Conservation (phyloP, 2,113 vertebrate species). For the Nannospalax galili region DNA sequence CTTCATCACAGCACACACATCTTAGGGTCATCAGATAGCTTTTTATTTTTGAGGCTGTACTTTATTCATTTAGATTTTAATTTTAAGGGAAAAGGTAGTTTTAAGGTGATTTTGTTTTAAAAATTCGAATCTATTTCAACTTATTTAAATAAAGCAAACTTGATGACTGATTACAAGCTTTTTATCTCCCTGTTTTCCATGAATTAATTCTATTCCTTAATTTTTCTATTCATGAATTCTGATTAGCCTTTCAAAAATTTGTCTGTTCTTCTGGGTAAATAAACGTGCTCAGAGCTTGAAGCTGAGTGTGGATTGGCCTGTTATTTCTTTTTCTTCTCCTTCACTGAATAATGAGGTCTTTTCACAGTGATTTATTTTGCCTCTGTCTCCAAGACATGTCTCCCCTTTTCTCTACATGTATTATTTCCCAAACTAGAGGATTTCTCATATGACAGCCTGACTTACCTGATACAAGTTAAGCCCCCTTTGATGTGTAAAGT, state of each 20-base stretch:
- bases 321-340: slow-evolving; percentile 18
- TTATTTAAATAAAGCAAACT: slow-evolving; percentile 63
- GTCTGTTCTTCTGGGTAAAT: slow-evolving; percentile 54
- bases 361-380: not conserved
- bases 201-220: slow-evolving; percentile 69
- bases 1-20: not conserved
- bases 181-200: slow-evolving; percentile 53
- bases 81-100: not conserved
- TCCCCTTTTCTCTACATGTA: not conserved
- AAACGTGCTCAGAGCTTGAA: slow-evolving; percentile 31
- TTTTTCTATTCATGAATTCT: slow-evolving; percentile 80
- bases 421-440: not conserved
- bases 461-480: no score
- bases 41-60: not conserved
- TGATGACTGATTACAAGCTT: slow-evolving; percentile 66
- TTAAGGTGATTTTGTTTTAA: slow-evolving; percentile 41
- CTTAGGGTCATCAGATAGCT: not conserved
- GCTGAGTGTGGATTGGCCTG: not conserved
- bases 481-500: no score
- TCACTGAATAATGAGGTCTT: slow-evolving; percentile 52
- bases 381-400: fast-evolving
- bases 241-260: slow-evolving; percentile 76
- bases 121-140: slow-evolving; percentile 61
- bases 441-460: not conserved
- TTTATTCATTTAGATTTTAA: not conserved